These are phyloP conservation scores for Hyalella azteca DNA, from an alignment of 2,888 invertebrate genomes.

Conservation along the genomic window DNA sequence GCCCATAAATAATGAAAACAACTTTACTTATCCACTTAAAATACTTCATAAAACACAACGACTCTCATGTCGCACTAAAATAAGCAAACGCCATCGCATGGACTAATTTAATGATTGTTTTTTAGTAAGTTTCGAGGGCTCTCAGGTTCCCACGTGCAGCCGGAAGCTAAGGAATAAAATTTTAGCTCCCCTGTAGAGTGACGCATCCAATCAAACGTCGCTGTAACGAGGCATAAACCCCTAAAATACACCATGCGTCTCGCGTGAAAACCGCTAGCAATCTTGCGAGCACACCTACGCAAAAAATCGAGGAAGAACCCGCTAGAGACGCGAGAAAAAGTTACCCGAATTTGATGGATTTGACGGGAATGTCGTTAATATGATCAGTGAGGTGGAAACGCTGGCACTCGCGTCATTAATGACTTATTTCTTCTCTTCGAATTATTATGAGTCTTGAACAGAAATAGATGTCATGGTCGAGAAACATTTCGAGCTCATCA, in stretches of 20 bases:
- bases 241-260: conserved; percentile 24
- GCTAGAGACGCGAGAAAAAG: conserved; percentile 26
- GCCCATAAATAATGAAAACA: background rate
- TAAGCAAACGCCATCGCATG: background rate
- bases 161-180: background rate
- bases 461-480: too few species aligned
- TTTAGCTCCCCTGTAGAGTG: background rate
- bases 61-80: too few species aligned
- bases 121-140: background rate
- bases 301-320: conserved; percentile 10
- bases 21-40: background rate
- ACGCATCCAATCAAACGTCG: conserved; percentile 23
- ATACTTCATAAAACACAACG: too few species aligned
- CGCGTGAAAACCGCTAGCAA: conserved; percentile 25
- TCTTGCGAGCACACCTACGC: conserved; percentile 4
- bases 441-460: too few species aligned
- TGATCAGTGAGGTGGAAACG: conserved; percentile 35
- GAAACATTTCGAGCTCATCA: too few species aligned
- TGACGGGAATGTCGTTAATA: conserved; percentile 36
- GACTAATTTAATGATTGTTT: conserved; percentile 4
- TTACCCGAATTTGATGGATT: conserved; percentile 17
- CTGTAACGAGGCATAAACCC: conserved; percentile 29
- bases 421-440: too few species aligned
- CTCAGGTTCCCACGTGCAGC: background rate
- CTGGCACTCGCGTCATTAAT: background rate